Base-by-base conservation (phyloP, 2,888 invertebrate species). In the Drosophila paramelanica region DNA sequence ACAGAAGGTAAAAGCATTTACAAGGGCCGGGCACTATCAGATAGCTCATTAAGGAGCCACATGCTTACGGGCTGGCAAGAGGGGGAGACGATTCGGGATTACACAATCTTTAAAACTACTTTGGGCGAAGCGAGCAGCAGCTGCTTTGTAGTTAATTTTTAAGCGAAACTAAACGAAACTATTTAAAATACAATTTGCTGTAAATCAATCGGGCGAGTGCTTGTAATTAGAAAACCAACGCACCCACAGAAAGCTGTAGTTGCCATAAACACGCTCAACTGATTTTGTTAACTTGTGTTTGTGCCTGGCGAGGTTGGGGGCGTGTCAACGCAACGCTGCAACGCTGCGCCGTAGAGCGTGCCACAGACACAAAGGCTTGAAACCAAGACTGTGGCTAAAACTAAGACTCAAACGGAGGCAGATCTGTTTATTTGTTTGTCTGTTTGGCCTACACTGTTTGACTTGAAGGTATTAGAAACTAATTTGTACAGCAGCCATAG, bases 401-500 rank as follows among this genome's bases (percentile, higher is more conserved):
- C 60, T 57, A 25, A 47, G 70, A 31, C 38, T 4, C 27, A 39
- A 31, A 17, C 36, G 42, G 41, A 64, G 31, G 36, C 72, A 64
- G 41, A 47, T 68, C 38, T 70, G 71, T 67, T 53, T 56, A 46
- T 60, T 76, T 76, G 69, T 66, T 80, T 82, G 66, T 53, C 79
- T 81, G 64, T 51, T 55, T 67, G 57, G 81, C 60, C 61, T 66
- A 62, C 71, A 66, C 67, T 87, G 84, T 89, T 85, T 85, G 85
- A 89, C 89, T 85, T 89, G 80, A 85, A 89, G 85, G 89, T 86
- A 86, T 86, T 86, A 89, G 89, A 89, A 89, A 89, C 85, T 86
- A 86, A 86, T 86, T 86, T 86, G 88, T 88, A 71, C 75, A 79
- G 74, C 74, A 81, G 71, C 58, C 51, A 58, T 55, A 50, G 60